A percentile compares a stretch with the other conserved stretches of the same genome.
These are phyloP conservation scores for Ceramica pisi DNA, from an alignment of 2,888 invertebrate species.

Conservation along the genomic window DNA sequence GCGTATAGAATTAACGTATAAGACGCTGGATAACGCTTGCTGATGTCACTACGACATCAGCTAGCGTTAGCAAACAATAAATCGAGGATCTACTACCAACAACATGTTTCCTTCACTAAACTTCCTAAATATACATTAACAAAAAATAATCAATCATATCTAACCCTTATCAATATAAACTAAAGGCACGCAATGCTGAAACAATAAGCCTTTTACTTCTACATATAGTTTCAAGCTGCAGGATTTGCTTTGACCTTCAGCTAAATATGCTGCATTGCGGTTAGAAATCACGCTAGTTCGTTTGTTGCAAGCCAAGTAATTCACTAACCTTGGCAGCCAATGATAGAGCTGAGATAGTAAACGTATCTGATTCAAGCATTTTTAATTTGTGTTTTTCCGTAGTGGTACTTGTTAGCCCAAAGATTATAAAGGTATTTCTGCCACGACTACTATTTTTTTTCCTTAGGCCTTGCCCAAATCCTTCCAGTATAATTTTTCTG, in stretches of 20 bases:
- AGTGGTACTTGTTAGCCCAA: background rate
- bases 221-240: slow-evolving; percentile 70
- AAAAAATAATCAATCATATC: slow-evolving; percentile 23
- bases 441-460: background rate
- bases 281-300: slow-evolving; percentile 80
- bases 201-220: slow-evolving; percentile 31
- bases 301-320: slow-evolving; percentile 77
- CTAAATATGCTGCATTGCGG: slow-evolving; percentile 85
- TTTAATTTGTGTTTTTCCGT: slow-evolving; percentile 4
- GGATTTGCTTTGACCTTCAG: slow-evolving; percentile 82
- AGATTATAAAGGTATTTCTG: background rate
- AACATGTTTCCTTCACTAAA: background rate
- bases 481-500: too few relatives aligned
- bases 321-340: slow-evolving; percentile 75
- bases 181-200: slow-evolving; percentile 36
- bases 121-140: background rate
- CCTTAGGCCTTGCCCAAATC: too few relatives aligned
- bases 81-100: background rate
- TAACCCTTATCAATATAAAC: slow-evolving; percentile 30
- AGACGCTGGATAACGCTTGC: too few relatives aligned
- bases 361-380: slow-evolving; percentile 30
- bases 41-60: too few relatives aligned
- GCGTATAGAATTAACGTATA: background rate
- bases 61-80: background rate
- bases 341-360: slow-evolving; percentile 67